phyloP scores from a whole-genome alignment of 2,888 invertebrate genomes.

The Neuroscelio doddi region DNA sequence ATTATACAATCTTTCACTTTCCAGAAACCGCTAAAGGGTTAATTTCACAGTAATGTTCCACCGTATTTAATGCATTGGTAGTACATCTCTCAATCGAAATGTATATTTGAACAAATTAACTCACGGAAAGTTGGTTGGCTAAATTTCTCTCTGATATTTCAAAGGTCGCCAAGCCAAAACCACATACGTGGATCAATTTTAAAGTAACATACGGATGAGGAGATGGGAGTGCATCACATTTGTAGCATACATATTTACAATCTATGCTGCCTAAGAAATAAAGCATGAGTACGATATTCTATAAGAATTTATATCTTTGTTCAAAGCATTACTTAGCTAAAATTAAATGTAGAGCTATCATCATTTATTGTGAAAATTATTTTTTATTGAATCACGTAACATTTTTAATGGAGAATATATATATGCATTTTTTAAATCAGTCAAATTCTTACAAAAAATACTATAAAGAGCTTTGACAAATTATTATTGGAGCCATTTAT shows the following conservation, averaged over 20 bases:
- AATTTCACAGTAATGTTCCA: no score
- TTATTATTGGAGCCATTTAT: no score
- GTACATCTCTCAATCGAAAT: constrained; percentile 1
- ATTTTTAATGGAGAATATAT: no score
- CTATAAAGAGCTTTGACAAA: no score
- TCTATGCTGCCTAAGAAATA: constrained; percentile 2
- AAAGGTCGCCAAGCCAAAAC: constrained; percentile 8
- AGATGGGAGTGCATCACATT: constrained; percentile 3
- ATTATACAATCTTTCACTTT: no score
- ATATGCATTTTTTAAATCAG: no score
- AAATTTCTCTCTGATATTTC: constrained; percentile 11
- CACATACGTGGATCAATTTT: constrained; percentile 12
- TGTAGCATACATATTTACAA: not conserved
- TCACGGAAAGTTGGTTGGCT: constrained; percentile 11
- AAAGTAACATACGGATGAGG: not conserved
- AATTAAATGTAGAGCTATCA: no score
- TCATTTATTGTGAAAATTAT: no score
- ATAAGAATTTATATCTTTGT: not conserved
- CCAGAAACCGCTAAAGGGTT: no score
- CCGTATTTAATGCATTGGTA: not conserved
- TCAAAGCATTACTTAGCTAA: no score
- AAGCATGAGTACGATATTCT: not conserved
- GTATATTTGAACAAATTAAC: constrained; percentile 6
- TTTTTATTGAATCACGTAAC: no score
- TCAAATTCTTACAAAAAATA: no score